Percentiles rank a stretch among this genome's conserved stretches.
These are phyloP conservation scores for Delphinus delphis DNA, from an alignment of 2,113 vertebrate species.

Conservation along the genomic window DNA sequence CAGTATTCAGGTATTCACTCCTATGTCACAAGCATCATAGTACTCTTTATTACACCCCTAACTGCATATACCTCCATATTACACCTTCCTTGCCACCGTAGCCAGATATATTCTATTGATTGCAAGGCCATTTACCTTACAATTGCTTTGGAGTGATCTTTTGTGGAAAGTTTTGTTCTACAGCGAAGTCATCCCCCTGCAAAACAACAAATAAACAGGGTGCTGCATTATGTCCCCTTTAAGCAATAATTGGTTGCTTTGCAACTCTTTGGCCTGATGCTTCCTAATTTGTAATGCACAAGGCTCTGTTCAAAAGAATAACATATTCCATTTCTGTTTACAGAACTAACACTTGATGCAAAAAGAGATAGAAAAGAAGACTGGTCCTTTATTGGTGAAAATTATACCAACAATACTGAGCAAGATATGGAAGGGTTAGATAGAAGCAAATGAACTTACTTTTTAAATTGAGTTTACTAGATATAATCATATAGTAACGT, in stretches of 20 bases:
- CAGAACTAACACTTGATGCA: constrained; percentile 45
- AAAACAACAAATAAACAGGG: constrained; percentile 39
- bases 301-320: constrained; percentile 67
- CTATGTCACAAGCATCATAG: background rate
- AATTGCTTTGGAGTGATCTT: background rate
- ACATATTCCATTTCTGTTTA: constrained; percentile 67
- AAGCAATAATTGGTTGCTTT: constrained; percentile 65
- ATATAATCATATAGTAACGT: constrained; percentile 63
- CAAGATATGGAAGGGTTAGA: constrained; percentile 70
- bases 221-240: constrained; percentile 9
- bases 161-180: constrained; percentile 1
- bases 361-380: constrained; percentile 73
- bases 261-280: constrained; percentile 46
- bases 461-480: constrained; percentile 57
- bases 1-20: background rate
- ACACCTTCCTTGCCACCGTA: constrained; percentile 24
- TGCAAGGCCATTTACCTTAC: constrained; percentile 3
- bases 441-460: constrained; percentile 76
- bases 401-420: constrained; percentile 67
- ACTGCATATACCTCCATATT: background rate
- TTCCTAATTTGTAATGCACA: constrained; percentile 61
- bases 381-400: constrained; percentile 74
- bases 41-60: background rate
- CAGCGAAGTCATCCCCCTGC: background rate
- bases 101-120: background rate